These are phyloP conservation scores for Meleagris gallopavo DNA, from an alignment of 2,113 vertebrate species.

Conservation along the genomic window DNA sequence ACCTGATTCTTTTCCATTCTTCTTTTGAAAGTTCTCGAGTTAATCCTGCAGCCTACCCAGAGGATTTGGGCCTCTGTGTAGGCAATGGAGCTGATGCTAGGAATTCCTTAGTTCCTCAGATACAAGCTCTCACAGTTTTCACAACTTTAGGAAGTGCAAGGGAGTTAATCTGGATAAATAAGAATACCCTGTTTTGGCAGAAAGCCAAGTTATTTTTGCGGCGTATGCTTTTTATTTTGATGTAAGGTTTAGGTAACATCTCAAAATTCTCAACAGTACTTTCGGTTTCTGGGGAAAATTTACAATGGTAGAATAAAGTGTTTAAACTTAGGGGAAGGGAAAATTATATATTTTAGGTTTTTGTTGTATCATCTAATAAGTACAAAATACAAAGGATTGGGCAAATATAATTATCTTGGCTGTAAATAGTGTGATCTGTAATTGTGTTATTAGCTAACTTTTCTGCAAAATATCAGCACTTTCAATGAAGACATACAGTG, in stretches of 20 bases:
- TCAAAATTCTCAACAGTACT: neutral
- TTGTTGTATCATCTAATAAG: neutral
- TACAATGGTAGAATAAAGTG: neutral
- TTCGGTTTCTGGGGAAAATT: neutral
- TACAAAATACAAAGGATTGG: neutral
- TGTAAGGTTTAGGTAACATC: neutral
- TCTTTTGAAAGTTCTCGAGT: neutral
- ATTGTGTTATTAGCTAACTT: neutral
- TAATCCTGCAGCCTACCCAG: neutral
- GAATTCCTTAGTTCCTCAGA: neutral
- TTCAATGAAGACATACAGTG: neutral
- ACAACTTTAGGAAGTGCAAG: neutral
- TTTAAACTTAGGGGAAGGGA: neutral
- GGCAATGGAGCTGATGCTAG: neutral
- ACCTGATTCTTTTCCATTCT: accelerated
- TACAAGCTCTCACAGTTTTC: neutral
- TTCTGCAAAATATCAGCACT: neutral
- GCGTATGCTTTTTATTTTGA: neutral
- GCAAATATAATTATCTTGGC: neutral
- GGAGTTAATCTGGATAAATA: neutral
- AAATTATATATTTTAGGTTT: accelerated
- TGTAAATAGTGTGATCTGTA: neutral
- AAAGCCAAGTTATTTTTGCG: neutral
- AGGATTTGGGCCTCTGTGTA: neutral
- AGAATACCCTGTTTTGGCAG: neutral